Conservation (phyloP, 2,888 invertebrate species). For the Ectropis crepuscularia region DNA sequence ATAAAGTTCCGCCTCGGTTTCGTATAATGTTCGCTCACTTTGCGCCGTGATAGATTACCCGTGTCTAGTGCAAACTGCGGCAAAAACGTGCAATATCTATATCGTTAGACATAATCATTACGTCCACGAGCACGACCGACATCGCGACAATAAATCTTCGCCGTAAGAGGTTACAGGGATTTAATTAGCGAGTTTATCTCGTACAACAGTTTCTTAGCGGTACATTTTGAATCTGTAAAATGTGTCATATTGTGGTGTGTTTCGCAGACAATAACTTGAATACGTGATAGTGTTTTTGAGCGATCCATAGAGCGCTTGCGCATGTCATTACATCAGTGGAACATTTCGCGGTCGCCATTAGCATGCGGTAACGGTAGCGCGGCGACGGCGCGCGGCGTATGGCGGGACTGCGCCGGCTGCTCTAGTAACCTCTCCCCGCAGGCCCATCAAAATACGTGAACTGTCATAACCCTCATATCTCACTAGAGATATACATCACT, state of each 20-base stretch:
- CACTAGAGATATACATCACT: conserved; percentile 42
- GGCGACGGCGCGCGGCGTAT: conserved; percentile 40
- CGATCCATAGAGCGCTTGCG: conserved; percentile 52
- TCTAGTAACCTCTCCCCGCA: conserved; percentile 53
- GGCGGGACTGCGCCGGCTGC: conserved; percentile 38
- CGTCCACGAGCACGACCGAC: conserved; percentile 20
- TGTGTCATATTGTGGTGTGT: conserved; percentile 42
- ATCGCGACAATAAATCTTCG: conserved; percentile 26
- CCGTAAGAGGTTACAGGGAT: conserved; percentile 16
- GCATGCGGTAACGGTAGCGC: conserved; percentile 74
- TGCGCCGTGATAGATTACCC: conserved; percentile 64
- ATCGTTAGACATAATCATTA: conserved; percentile 31
- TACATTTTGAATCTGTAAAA: conserved; percentile 29
- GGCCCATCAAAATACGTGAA: conserved; percentile 36
- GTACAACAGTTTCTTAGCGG: conserved; percentile 26
- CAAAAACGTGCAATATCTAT: conserved; percentile 50
- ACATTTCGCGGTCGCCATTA: conserved; percentile 73
- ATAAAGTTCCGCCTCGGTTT: conserved; percentile 48
- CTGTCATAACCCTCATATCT: conserved; percentile 38
- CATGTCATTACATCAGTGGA: conserved; percentile 69
- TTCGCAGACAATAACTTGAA: conserved; percentile 34
- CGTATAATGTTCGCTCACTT: conserved; percentile 53
- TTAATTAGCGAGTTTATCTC: conserved; percentile 30
- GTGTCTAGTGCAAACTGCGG: conserved; percentile 55
- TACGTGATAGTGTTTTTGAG: conserved; percentile 48